These are phyloP conservation scores for Haliclona indistincta DNA, from an alignment of 37 sponge, comb jelly and placozoan species.

Conservation along the genomic window DNA sequence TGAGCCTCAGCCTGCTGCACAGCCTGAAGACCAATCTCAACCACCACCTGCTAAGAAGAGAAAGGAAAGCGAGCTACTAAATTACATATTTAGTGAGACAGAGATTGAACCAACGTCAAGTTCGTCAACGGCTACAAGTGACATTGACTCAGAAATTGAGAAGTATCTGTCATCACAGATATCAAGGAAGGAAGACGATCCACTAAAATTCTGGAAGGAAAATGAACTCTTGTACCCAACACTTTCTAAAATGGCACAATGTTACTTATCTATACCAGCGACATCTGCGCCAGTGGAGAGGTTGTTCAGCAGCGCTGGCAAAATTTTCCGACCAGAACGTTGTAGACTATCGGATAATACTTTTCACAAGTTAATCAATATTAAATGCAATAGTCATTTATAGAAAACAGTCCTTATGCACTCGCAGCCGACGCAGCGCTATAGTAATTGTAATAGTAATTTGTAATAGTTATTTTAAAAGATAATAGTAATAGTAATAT, in stretches of 20 bases:
- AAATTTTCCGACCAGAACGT: conserved; percentile 40
- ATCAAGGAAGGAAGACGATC: conserved; percentile 22
- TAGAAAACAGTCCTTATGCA: not conserved
- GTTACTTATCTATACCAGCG: conserved; percentile 28
- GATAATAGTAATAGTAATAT: conserved; percentile 1
- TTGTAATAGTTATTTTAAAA: conserved; percentile 1
- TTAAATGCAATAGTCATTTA: conserved; percentile 46
- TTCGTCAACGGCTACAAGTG: not conserved
- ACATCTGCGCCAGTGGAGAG: conserved; percentile 45
- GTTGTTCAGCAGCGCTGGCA: conserved; percentile 37
- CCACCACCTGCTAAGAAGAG: not conserved
- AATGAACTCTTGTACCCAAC: conserved; percentile 10
- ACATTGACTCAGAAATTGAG: not conserved
- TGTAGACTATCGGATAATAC: conserved; percentile 24
- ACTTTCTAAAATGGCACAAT: conserved; percentile 18
- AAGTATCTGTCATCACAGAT: no score
- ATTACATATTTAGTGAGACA: not conserved
- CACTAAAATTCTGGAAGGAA: conserved; percentile 19
- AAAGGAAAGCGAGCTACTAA: not conserved
- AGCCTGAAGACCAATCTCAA: not conserved
- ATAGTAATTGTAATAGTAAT: conserved; percentile 38
- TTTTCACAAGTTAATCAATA: conserved; percentile 30
- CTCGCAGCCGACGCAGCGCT: not conserved
- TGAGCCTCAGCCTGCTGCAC: not conserved
- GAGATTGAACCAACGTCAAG: no score